Conservation (phyloP, 1,140 invertebrate genomes). For the Drosophila orena region DNA sequence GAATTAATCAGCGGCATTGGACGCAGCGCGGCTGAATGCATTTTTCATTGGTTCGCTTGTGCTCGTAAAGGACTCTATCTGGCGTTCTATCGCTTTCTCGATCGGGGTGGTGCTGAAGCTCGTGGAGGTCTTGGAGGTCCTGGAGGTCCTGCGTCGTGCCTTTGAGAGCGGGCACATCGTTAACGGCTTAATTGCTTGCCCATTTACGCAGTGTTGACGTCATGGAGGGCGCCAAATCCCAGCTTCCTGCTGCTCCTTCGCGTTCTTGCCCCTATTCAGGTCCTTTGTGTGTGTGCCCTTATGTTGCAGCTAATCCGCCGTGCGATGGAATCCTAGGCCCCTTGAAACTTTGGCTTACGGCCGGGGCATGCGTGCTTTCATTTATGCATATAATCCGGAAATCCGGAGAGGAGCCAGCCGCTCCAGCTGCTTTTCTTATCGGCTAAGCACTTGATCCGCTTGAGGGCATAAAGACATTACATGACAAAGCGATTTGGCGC, state of each 20-base stretch:
- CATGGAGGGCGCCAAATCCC: conserved; percentile 45
- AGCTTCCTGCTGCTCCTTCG: conserved; percentile 38
- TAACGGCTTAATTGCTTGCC: conserved; percentile 79
- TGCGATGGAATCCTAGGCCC: conserved; percentile 47
- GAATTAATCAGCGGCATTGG: conserved; percentile 76
- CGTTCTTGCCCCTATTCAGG: conserved; percentile 1
- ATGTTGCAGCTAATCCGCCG: conserved; percentile 73
- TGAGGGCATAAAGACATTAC: conserved; percentile 76
- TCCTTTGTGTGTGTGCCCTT: conserved; percentile 40
- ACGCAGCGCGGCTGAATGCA: conserved; percentile 49
- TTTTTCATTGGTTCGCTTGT: conserved; percentile 61
- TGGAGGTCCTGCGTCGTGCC: conserved; percentile 24
- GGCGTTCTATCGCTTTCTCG: conserved; percentile 11
- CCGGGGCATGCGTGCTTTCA: conserved; percentile 58
- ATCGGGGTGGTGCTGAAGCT: conserved; percentile 12
- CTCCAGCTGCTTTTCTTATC: conserved; percentile 73
- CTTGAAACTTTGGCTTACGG: conserved; percentile 39
- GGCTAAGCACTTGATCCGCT: conserved; percentile 74
- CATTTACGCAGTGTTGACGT: conserved; percentile 70
- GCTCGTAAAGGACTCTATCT: conserved; percentile 43
- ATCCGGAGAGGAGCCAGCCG: conserved; percentile 45
- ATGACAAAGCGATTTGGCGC: conserved; percentile 74
- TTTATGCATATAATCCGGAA: conserved; percentile 66
- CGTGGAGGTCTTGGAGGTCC: conserved; percentile 15
- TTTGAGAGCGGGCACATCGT: conserved; percentile 74